phyloP scores from a whole-genome alignment of 2,888 invertebrate species.

The Drosophila affinis region DNA sequence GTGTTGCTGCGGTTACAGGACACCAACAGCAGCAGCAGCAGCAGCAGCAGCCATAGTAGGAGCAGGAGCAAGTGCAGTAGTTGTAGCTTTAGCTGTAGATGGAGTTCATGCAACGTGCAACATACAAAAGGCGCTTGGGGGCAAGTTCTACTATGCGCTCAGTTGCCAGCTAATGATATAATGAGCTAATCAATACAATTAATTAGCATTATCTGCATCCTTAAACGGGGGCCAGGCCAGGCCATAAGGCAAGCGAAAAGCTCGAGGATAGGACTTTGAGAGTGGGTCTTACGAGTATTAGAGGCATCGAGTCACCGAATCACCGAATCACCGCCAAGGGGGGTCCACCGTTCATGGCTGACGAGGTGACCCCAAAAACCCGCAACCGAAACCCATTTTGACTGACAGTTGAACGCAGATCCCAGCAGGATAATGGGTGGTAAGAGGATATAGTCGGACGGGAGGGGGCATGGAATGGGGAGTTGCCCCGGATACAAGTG shows the following conservation, averaged over 20 bases:
- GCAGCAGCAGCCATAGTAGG: too few relatives aligned
- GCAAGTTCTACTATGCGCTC: slow-evolving; percentile 32
- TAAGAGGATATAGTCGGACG: not conserved
- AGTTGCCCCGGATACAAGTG: too few relatives aligned
- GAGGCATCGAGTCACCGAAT: too few relatives aligned
- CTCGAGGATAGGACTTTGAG: not conserved
- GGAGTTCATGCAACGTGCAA: slow-evolving; percentile 21
- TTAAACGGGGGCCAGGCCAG: slow-evolving; percentile 18
- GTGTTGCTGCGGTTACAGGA: slow-evolving; percentile 13
- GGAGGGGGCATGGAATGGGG: too few relatives aligned
- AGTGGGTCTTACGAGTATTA: not conserved
- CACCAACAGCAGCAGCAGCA: too few relatives aligned
- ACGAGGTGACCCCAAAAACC: slow-evolving; percentile 2
- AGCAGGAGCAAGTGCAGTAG: not conserved
- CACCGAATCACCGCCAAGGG: not conserved
- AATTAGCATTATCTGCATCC: slow-evolving; percentile 66
- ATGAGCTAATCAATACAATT: slow-evolving; percentile 75
- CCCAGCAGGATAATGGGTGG: not conserved
- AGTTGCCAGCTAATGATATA: slow-evolving; percentile 63
- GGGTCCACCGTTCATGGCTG: not conserved
- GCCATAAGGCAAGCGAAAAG: not conserved
- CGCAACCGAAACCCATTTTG: slow-evolving; percentile 2
- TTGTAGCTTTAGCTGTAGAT: slow-evolving; percentile 16
- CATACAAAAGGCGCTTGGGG: slow-evolving; percentile 48
- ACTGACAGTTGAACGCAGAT: not conserved